Evolutionary conservation across 2,888 invertebrate species (phyloP), one percentile per base, ranked within the genome.

Genomic region (Agrochola macilenta): DNA sequence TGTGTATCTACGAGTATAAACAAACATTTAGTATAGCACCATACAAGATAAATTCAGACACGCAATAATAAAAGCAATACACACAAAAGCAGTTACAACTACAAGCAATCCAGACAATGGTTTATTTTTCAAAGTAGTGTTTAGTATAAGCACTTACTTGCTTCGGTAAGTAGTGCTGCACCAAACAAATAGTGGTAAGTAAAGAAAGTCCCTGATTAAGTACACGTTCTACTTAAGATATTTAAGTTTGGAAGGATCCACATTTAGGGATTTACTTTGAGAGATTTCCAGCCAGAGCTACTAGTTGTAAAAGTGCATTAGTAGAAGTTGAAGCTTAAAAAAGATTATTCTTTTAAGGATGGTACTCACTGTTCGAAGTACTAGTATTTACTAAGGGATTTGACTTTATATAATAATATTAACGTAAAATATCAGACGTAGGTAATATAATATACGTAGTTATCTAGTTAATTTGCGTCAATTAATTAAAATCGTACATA

Each of bases 121-220:
- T 80, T 79, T 84, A 82, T 80, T 83, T 85, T 83, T 66, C 73
- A 68, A 69, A 88, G 78, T 74, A 83, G 77, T 82, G 69, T 86
- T 81, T 88, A 78, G 78, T 76, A 57, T 64, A 79, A 81, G 81
- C 60, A 81, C 69, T 82, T 70, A 74, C 75, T 74, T 60, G 69
- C 35, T 66, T 70, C 64, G 26, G 69, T 70, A 61, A 74, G 74
- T 76, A 83, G 73, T 78, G 39, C 69, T 79, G 70, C 75, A 84
- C 74, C 71, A 86, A 82, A 87, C 75, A 84, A 84, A 87, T 83
- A 81, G 71, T 71, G 30, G 43, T 79, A 79, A 79, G 73, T 70
- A 76, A 81, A 74, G 71, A 75, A 85, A 83, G 58, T 84, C 87
- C 64, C 66, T 88, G 87, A 87, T 87, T 82, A 88, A 87, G 84